Evolutionary conservation across 1,140 invertebrate genomes (phyloP), one percentile per base, ranked within the genome.

Genomic region (Eulimnadia texana): DNA sequence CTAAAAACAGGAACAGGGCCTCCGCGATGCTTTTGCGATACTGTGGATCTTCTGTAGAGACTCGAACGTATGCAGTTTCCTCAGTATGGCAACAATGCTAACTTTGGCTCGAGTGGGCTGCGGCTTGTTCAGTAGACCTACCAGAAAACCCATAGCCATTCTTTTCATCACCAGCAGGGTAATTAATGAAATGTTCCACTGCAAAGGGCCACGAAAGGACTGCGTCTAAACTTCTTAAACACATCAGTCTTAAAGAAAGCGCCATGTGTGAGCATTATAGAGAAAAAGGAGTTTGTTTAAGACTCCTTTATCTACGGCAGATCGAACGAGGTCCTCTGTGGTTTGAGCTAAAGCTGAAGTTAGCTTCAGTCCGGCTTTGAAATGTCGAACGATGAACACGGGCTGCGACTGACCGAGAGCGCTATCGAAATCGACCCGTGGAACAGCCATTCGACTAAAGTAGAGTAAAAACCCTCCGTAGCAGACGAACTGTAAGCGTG

Each of bases 351-450:
- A 69, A 9, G 79, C 76, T 67, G 89, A 88, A 0, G 84, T 81
- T 29, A 97, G 75, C 53, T 85, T 80, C 16, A 95, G 85, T 0
- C 93, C 93, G 65, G 89, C 88, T 74, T 97, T 97, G 20, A 97
- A 83, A 69, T 97, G 93, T 1, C 93, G 80, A 13, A 96, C 86
- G 77, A 94, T 96, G 67, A 86, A 93, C 0, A 86, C 84, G 0
- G 90, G 84, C 68, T 90, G 85, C 0, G 84, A 82, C 69, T 96
- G 91, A 22, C 78, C 75, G 63, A 89, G 81, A 0, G 93, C 92
- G 28, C 83, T 76, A 9, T 90, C 81, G 68, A 88, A 85, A 70
- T 90, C 83, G 19, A 74, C 0, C 90, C 89, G 51, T 93, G 82
- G 65, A 82, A 74, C 1, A 80, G 73, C 76, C 85, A 85, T 57